Conservation (phyloP, 2,888 invertebrate species). For the Leucophora obtusa region DNA sequence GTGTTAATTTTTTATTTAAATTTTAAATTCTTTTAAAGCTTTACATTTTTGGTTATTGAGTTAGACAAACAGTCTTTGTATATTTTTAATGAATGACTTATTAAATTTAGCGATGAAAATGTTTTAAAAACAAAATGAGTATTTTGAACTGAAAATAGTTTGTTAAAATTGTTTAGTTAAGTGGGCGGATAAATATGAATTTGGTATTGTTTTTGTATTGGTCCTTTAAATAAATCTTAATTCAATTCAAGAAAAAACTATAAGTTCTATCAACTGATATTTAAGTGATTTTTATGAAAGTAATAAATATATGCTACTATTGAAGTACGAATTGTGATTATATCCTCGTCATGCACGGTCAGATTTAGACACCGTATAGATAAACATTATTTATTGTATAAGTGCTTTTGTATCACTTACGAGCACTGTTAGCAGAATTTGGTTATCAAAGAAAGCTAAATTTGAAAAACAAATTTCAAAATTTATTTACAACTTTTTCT, state of each 20-base stretch:
- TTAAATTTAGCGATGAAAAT: neutral
- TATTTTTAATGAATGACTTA: neutral
- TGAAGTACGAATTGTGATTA: no score
- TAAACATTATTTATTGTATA: no score
- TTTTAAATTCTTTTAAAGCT: conserved; percentile 58
- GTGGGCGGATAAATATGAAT: conserved; percentile 32
- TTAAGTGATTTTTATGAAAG: neutral
- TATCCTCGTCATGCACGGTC: no score
- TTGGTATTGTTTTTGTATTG: conserved; percentile 27
- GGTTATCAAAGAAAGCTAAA: no score
- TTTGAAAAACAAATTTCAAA: no score
- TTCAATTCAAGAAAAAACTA: neutral
- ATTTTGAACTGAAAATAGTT: neutral
- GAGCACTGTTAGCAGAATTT: no score
- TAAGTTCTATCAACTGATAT: neutral
- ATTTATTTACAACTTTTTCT: no score
- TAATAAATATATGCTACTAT: no score
- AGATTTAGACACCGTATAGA: no score
- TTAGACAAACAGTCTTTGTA: conserved; percentile 46
- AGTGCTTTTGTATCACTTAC: no score
- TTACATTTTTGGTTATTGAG: conserved; percentile 34
- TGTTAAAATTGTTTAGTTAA: conserved; percentile 11
- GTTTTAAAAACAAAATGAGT: neutral
- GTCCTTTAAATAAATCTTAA: conserved; percentile 38
- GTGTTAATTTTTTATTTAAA: neutral